A percentile compares a stretch with the other conserved stretches of the same genome.
These are phyloP conservation scores for Addax nasomaculatus DNA, from an alignment of 2,113 vertebrate genomes.

Conservation along the genomic window DNA sequence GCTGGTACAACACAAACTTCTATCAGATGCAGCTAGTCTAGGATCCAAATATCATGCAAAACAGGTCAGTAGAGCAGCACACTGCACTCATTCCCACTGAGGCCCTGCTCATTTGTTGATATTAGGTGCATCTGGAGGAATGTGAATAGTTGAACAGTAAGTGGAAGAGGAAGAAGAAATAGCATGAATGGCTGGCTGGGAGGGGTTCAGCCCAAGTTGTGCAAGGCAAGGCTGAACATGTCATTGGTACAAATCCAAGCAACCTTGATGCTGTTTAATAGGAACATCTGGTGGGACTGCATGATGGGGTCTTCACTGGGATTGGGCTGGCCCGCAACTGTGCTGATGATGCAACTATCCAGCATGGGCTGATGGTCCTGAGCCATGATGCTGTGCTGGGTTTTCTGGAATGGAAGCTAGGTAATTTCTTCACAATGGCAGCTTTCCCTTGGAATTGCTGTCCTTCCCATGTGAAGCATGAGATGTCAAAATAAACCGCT, in stretches of 20 bases:
- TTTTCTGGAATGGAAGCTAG: constrained; percentile 97
- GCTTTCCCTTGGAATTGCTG: constrained; percentile 97
- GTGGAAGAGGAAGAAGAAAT: constrained; percentile 73
- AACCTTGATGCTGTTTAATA: constrained; percentile 86
- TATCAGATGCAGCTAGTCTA: constrained; percentile 87
- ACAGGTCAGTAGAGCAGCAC: constrained; percentile 80
- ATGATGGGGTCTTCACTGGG: constrained; percentile 87
- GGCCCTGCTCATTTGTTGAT: constrained; percentile 85
- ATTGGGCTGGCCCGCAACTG: constrained; percentile 98
- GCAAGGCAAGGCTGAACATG: constrained; percentile 97
- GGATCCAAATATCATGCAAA: constrained; percentile 93
- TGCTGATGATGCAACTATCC: constrained; percentile 97
- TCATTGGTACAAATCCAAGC: constrained; percentile 91
- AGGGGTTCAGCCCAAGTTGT: constrained; percentile 93
- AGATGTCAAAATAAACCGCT: constrained; percentile 82
- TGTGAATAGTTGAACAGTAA: constrained; percentile 87
- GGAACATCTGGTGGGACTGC: constrained; percentile 89
- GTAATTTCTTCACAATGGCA: constrained; percentile 95
- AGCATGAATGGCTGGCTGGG: constrained; percentile 68
- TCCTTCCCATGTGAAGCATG: constrained; percentile 99
- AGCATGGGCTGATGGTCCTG: constrained; percentile 98
- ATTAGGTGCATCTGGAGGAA: constrained; percentile 88
- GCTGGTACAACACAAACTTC: constrained; percentile 86
- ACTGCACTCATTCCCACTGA: constrained; percentile 72
- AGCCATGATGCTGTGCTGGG: constrained; percentile 96